Evolutionary conservation across 2,888 invertebrate genomes (phyloP).

Genomic region (Lymantria monacha): DNA sequence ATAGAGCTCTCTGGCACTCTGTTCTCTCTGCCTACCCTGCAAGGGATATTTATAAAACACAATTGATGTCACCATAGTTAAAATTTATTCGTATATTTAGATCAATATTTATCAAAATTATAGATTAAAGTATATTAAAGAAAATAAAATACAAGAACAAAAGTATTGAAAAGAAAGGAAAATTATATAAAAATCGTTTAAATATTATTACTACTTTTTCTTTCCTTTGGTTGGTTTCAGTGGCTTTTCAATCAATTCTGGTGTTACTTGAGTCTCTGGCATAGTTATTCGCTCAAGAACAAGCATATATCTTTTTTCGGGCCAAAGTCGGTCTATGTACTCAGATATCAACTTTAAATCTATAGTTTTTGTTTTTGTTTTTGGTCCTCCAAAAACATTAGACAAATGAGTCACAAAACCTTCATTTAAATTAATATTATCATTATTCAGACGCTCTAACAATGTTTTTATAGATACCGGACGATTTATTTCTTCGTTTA

Average conservation of each 20-base stretch:
- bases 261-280: background rate
- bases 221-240: background rate
- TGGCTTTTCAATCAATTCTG: background rate
- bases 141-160: background rate
- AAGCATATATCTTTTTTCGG: constrained; percentile 10
- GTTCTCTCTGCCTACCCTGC: too few relatives aligned
- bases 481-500: background rate
- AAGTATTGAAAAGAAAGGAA: background rate
- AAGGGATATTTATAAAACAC: too few relatives aligned
- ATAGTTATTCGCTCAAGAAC: constrained; percentile 6
- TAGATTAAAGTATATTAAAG: background rate
- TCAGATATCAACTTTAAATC: constrained; percentile 9
- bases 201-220: background rate
- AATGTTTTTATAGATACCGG: constrained; percentile 8
- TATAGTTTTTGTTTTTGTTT: constrained; percentile 3
- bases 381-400: constrained; percentile 15
- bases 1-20: too few relatives aligned
- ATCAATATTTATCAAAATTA: background rate
- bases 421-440: constrained; percentile 8
- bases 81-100: too few relatives aligned
- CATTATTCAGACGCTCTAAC: background rate
- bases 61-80: too few relatives aligned
- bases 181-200: background rate
- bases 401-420: constrained; percentile 6
- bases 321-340: constrained; percentile 15